Evolutionary conservation across 2,888 invertebrate genomes (phyloP).

Genomic region (Julus scandinavius): DNA sequence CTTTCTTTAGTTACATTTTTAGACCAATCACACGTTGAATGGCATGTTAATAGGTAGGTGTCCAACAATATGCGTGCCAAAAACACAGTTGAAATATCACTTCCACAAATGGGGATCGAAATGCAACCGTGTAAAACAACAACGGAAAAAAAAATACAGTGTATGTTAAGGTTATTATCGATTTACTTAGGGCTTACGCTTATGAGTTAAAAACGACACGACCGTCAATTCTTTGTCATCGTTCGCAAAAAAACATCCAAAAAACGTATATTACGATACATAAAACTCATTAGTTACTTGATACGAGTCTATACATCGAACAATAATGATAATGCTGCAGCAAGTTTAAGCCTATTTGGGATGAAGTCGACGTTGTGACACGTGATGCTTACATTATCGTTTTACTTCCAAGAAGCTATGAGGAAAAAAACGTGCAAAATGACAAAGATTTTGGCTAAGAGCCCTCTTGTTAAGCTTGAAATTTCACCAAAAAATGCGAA

Average conservation of each 20-base stretch:
- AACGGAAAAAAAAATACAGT: not conserved
- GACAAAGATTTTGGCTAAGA: not conserved
- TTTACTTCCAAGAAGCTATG: not conserved
- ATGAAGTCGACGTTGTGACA: not conserved
- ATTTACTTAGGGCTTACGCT: not conserved
- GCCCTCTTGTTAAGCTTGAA: not conserved
- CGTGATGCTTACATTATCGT: not conserved
- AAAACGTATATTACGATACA: not conserved
- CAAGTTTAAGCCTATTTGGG: not conserved
- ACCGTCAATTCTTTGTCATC: not conserved
- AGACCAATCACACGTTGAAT: constrained; percentile 20
- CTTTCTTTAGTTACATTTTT: not conserved
- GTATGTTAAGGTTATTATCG: not conserved
- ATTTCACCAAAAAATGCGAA: not conserved
- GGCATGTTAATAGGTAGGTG: constrained; percentile 13
- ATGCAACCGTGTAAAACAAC: not conserved
- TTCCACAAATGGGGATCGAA: constrained; percentile 24
- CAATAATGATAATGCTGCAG: not conserved
- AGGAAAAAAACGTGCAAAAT: not conserved
- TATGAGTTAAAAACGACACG: not conserved
- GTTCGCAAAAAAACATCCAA: not conserved
- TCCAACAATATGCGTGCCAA: not conserved
- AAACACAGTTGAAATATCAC: constrained; percentile 33
- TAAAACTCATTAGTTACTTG: not conserved
- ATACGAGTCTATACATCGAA: not conserved